Evolutionary conservation across 2,113 vertebrate species (phyloP), one percentile per base, ranked within the genome.

Genomic region (Arenaria interpres): DNA sequence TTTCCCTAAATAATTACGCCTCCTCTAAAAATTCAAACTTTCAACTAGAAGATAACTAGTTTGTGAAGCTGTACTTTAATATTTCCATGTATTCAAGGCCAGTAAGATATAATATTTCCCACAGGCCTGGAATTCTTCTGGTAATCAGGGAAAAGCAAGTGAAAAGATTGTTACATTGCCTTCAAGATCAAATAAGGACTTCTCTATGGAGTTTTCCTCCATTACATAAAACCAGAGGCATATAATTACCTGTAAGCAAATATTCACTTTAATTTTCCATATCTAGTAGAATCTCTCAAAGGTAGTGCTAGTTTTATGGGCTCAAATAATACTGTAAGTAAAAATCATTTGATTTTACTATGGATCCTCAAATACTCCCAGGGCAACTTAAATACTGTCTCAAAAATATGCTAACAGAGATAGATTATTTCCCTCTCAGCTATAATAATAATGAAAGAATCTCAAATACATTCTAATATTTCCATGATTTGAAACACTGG

Each of bases 341-440:
- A 93, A 92, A 88, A 51, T 5, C 0, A 71, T 71, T 57, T 84
- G 19, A 90, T 92, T 96, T 92, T 27, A 37, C 50, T 62, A 35
- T 15, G 15, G 3, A 54, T 71, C 83, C 68, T 73, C 41, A 82
- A 81, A 45, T 37, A 88, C 25, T 88, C 63, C 41, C 46, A 67
- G 32, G 41, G 41, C 3, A 46, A 45, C n/a, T 94, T 57, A 90
- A 83, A 77, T 6, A 18, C 20, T 10, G 50, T 27, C 79, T 92
- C 59, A 71, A 80, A 77, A 23, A 62, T 0, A 12, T 4, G 30
- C 54, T 83, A 57, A 83, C 23, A 66, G 19, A 85, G 28, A 51
- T 68, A 4, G 6, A 85, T 68, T 83, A 87, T 56, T 63, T 91
- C 50, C n/a, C 63, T 80, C n/a, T 71, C 41, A 54, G 19, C 63